These are phyloP conservation scores for mouse (Mus musculus) DNA, from an alignment of 2,113 vertebrate genomes.

Conservation along the genomic window GRCm39 chr2:90269001-90269500, in stretches of 20 bases:
- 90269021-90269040: background rate
- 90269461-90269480: background rate
- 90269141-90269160: background rate
- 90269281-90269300: background rate
- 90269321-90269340: constrained; percentile 16
- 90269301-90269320: background rate
- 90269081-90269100: background rate
- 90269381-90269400: background rate
- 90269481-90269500: background rate
- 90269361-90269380: background rate
- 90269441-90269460: background rate
- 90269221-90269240: background rate
- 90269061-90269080: background rate
- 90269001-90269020: background rate
- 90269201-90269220: accelerated
- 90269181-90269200: background rate
- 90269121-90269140: background rate
- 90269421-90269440: background rate
- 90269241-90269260: accelerated
- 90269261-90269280: too few species aligned
- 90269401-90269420: background rate
- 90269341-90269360: background rate
- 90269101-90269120: background rate
- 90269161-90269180: background rate
- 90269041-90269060: background rate